Evolutionary conservation across 2,113 vertebrate genomes (phyloP).

Genomic region (Tragelaphus imberbis): DNA sequence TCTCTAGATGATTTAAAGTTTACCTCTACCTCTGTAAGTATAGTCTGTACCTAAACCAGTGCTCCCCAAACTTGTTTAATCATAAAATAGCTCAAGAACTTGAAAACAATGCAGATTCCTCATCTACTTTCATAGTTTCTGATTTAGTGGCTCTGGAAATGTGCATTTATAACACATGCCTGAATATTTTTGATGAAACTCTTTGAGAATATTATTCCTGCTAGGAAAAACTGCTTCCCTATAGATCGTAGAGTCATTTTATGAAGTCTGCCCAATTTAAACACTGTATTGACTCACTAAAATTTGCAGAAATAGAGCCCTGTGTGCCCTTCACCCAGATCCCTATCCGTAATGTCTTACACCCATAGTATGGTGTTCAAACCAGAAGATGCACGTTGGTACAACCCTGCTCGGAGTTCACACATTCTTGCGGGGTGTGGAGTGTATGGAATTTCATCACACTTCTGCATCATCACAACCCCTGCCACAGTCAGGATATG

Average conservation of each 20-base stretch:
- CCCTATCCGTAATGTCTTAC: too few relatives aligned
- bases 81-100: not conserved
- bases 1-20: not conserved
- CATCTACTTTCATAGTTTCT: not conserved
- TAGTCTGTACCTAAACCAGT: not conserved
- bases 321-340: not conserved
- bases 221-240: not conserved
- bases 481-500: not conserved
- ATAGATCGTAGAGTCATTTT: not conserved
- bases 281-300: not conserved
- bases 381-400: not conserved
- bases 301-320: not conserved
- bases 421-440: not conserved
- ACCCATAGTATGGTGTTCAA: not conserved
- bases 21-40: not conserved
- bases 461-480: not conserved
- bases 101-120: not conserved
- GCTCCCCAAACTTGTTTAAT: not conserved
- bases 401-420: rapidly evolving
- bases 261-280: not conserved
- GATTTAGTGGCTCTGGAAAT: not conserved
- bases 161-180: not conserved
- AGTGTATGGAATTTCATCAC: not conserved
- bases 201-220: not conserved
- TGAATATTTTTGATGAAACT: not conserved